phyloP scores from a whole-genome alignment of 2,113 vertebrate genomes.

The Trematocara zebra region DNA sequence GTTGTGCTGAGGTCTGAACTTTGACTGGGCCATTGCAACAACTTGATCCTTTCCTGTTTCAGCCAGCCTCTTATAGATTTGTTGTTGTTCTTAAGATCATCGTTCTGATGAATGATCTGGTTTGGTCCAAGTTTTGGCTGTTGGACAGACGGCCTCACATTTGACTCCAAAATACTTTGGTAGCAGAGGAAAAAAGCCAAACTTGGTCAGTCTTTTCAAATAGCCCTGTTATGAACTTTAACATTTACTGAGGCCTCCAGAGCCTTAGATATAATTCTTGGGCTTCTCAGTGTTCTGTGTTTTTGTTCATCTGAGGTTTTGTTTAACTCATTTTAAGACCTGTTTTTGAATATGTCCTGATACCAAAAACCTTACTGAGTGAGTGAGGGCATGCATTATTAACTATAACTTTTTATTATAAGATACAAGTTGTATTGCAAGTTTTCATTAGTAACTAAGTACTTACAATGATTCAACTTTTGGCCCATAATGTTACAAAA shows the following conservation, averaged over 20 bases:
- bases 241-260: background rate
- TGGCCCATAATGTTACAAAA: background rate
- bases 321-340: background rate
- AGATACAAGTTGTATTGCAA: background rate
- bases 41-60: too few species aligned
- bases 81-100: too few species aligned
- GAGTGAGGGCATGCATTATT: background rate
- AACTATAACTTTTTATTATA: background rate
- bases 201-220: too few species aligned
- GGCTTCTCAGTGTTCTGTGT: background rate
- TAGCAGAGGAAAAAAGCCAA: too few species aligned
- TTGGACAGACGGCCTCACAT: too few species aligned
- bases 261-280: background rate
- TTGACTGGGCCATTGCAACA: background rate
- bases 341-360: background rate
- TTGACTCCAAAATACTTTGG: too few species aligned
- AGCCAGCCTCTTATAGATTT: too few species aligned
- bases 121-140: too few species aligned
- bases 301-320: background rate
- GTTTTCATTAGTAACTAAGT: background rate
- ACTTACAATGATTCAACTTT: background rate
- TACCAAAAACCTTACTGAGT: background rate
- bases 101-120: too few species aligned
- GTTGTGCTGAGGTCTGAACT: background rate
- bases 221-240: too few species aligned